Evolutionary conservation across 2,888 invertebrate species (phyloP).

Genomic region (Acanthosepion lycidas): DNA sequence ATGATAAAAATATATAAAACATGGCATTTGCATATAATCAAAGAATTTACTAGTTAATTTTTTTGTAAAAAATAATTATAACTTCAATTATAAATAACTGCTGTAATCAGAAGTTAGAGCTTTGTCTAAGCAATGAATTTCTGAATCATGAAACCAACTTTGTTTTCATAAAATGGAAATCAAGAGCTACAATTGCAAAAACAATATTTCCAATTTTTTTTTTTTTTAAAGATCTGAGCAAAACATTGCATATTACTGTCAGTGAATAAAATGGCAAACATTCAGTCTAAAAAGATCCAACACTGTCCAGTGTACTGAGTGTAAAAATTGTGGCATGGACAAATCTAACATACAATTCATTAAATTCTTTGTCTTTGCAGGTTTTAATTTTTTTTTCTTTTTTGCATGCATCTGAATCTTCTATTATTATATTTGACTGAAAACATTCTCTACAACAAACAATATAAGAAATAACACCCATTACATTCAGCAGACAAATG

Average conservation of each 20-base stretch:
- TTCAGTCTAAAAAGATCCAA: neutral
- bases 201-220: no score
- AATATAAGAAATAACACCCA: neutral
- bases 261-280: neutral
- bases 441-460: conserved; percentile 3
- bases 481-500: conserved; percentile 16
- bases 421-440: neutral
- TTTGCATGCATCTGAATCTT: neutral
- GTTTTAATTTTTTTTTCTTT: neutral
- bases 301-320: neutral
- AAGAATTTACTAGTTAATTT: no score
- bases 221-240: neutral
- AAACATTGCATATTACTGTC: neutral
- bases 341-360: neutral
- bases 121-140: no score
- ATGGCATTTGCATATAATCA: no score
- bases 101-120: no score
- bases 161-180: no score
- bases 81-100: no score
- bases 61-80: no score
- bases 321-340: neutral
- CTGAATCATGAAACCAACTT: no score
- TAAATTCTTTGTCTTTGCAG: neutral
- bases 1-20: no score
- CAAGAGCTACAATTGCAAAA: no score